Percentiles rank a stretch among this genome's conserved stretches.
Conservation (phyloP, 2,113 vertebrate genomes). For the Clarias gariepinus region DNA sequence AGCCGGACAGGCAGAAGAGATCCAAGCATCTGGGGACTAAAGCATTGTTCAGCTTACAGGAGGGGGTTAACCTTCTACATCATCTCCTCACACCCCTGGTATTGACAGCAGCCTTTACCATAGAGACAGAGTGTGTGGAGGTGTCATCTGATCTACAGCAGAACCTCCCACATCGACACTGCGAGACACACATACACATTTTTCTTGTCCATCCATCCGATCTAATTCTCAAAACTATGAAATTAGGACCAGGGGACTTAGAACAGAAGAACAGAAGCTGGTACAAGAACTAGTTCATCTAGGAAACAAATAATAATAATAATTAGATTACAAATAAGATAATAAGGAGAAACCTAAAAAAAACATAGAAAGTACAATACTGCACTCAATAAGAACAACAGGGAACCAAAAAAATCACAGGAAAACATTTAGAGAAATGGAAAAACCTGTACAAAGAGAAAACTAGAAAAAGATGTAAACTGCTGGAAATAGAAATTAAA, state of each 20-base stretch:
- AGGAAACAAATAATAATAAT: not conserved
- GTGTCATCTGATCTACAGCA: slow-evolving; percentile 39
- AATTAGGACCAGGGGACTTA: too few relatives aligned
- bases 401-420: not conserved
- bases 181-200: not conserved
- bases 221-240: not conserved
- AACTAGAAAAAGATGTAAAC: not conserved
- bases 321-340: too few relatives aligned
- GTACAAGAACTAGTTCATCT: not conserved
- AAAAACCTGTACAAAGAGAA: not conserved
- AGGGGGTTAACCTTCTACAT: slow-evolving; percentile 41
- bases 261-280: not conserved
- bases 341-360: not conserved
- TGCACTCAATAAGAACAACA: not conserved
- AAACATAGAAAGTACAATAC: not conserved
- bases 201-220: not conserved
- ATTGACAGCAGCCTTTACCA: slow-evolving; percentile 45
- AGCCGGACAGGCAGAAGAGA: not conserved
- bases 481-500: not conserved
- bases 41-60: not conserved
- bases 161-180: not conserved
- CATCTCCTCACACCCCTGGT: slow-evolving; percentile 38
- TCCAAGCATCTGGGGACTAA: too few relatives aligned
- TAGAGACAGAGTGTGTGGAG: slow-evolving; percentile 18
- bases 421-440: not conserved